Evolutionary conservation across 2,888 invertebrate species (phyloP), one percentile per base, ranked within the genome.

Genomic region (Eristalis pertinax): DNA sequence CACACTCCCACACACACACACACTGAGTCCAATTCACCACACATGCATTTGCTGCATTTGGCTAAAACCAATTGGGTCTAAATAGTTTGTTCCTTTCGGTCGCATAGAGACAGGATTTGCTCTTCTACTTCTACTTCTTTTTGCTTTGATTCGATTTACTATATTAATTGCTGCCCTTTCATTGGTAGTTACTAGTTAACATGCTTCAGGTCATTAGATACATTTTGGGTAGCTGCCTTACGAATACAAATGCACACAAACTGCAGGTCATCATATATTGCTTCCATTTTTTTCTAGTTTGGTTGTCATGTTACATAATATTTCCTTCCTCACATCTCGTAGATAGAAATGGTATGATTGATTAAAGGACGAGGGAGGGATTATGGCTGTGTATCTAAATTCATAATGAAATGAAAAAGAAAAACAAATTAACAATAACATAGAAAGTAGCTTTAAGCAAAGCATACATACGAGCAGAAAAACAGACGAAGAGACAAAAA

Each of bases 311-410:
- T 76, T 60, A 19, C 50, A 50, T 50, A 50, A 56, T 38, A 24
- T 56, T 43, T 38, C 35, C 22, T 26, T 75, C 64, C 60, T 56
- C 50, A 58, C 50, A 50, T 50, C 50, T 63, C 41, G 68, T 26
- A 68, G 63, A 63, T 77, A 63, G 62, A 15, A 43, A 56, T 68
- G 43, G 65, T 65, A 60, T 73, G 50, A 76, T 69, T 62, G 43
- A 65, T 67, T 75, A 65, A n/a, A n/a, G n/a, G 29, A 58, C 32
- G 38, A 35, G 41, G 72, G 58, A 63, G 72, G 76, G 70, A 84
- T 80, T 76, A 84, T 81, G 84, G 84, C 84, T 84, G 84, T 84
- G 84, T 84, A 74, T 78, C 65, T 63, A 81, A 56, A 41, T 63
- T 60, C 60, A 67, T 60, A 67, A 38, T 43, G n/a, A 65, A 65